Evolutionary conservation across 2,888 invertebrate species (phyloP).

Genomic region (Deilephila porcellus): DNA sequence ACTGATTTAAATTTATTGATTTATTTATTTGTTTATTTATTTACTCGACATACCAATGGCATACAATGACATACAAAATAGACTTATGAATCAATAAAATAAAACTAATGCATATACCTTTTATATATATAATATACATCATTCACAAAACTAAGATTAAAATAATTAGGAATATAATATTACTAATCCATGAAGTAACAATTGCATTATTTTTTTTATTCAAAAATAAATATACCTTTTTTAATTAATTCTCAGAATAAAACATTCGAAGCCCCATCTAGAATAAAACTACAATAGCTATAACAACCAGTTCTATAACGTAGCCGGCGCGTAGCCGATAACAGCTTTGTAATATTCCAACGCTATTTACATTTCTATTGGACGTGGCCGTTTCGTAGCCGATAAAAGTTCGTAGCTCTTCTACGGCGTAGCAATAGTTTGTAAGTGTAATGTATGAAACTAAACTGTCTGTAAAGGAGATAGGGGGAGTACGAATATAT

Average conservation of each 20-base stretch:
- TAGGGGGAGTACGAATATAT: neutral
- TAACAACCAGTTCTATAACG: constrained; percentile 6
- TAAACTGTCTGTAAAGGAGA: neutral
- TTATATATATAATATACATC: no score
- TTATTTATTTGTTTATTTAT: no score
- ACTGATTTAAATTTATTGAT: no score
- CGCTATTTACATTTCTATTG: constrained; percentile 25
- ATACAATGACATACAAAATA: no score
- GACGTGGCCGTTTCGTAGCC: constrained; percentile 18
- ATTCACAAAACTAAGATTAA: no score
- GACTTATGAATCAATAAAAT: no score
- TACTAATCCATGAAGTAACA: no score
- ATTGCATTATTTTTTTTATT: no score
- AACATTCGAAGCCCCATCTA: neutral
- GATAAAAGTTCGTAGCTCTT: constrained; percentile 22
- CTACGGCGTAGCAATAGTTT: constrained; percentile 7
- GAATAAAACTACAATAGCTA: neutral
- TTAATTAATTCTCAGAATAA: neutral
- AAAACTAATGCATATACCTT: no score
- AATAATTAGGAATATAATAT: no score
- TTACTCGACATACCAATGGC: no score
- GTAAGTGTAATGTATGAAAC: neutral
- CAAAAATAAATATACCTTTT: neutral
- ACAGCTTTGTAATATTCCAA: constrained; percentile 21
- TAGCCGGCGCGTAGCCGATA: constrained; percentile 20